Base-by-base conservation (phyloP, 2,113 vertebrate species). In the Barbus barbus region DNA sequence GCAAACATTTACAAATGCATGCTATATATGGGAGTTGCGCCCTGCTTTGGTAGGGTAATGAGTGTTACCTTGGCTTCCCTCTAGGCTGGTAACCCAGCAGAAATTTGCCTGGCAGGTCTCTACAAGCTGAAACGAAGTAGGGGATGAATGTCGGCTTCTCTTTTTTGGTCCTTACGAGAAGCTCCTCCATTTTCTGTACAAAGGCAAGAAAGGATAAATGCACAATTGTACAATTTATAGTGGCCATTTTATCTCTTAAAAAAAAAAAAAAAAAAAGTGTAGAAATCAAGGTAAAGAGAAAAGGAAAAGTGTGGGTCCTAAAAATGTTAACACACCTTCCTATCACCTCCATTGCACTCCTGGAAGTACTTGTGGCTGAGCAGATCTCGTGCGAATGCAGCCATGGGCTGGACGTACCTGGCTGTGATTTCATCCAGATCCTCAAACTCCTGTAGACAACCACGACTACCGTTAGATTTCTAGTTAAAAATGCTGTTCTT, bases 81-180 rank as follows among this genome's bases (percentile, higher is more conserved):
- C 98, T 95, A 87, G 98, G 98, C 88, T 99, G 97, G 90, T 99
- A 99, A 63, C 98, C 98, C 87, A 99, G 91, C 18, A 98, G 94
- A 92, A 99, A 99, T 92, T 99, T 99, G 81, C 98, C 98, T 16
- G 98, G 98, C 41, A 99, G 94, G 58, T 98, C 97, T 94, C 96
- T 97, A 91, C 97, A 98, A 77, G 97, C 96, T 69, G 97, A 98
- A 88, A 99, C 93, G 87, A 94, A 99, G 90, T 99, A 99, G 9
- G 98, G 97, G 92, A 99, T 99, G 90, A 98, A 98, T 6, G 97
- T 97, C 20, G 98, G 98, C 88, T 98, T 99, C 92, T 99, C 98
- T 89, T 97, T 96, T 94, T 99, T 99, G 75, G 95, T 92, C 91
- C 94, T 96, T 87, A 98, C 87, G 83, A 99, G 92, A 22, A 97